Evolutionary conservation across 2,113 vertebrate genomes (phyloP).

Genomic region (Gnathonemus echidnorhynchus): DNA sequence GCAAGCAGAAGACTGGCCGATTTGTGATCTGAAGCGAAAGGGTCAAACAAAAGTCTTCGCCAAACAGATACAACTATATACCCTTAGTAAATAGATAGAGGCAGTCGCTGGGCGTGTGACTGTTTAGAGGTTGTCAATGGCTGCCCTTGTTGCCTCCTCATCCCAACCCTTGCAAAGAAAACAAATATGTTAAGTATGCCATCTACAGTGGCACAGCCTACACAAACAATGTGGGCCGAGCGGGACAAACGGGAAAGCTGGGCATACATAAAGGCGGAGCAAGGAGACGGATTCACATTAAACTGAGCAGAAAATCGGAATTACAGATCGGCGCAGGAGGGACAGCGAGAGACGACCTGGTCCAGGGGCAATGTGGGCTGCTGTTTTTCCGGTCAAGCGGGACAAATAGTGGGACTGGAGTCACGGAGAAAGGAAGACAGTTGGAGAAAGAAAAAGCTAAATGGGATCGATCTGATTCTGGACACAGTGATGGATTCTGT

Average conservation of each 20-base stretch:
- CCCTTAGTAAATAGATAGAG: slow-evolving; percentile 48
- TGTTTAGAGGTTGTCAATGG: slow-evolving; percentile 58
- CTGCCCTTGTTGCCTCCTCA: slow-evolving; percentile 47
- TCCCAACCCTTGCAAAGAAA: slow-evolving; percentile 58
- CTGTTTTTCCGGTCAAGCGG: slow-evolving; percentile 19
- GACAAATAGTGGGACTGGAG: neutral
- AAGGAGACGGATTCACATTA: neutral
- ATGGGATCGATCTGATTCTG: neutral
- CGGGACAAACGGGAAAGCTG: neutral
- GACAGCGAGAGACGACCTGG: slow-evolving; percentile 17
- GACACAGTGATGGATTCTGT: neutral
- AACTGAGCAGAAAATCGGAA: neutral
- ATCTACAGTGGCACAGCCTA: slow-evolving; percentile 37
- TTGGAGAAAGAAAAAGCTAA: neutral
- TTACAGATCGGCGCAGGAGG: neutral
- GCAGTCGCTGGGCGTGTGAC: slow-evolving; percentile 48
- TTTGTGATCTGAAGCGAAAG: slow-evolving; percentile 45
- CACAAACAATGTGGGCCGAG: slow-evolving; percentile 1
- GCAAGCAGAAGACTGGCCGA: slow-evolving; percentile 45
- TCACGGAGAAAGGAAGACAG: slow-evolving; percentile 14
- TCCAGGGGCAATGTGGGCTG: slow-evolving; percentile 17
- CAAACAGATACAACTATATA: slow-evolving; percentile 54
- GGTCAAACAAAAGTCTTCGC: slow-evolving; percentile 15
- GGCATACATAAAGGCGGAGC: slow-evolving; percentile 29
- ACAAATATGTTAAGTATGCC: slow-evolving; percentile 54